Base-by-base conservation (phyloP, 1,140 invertebrate genomes). In the Eueides isabella region DNA sequence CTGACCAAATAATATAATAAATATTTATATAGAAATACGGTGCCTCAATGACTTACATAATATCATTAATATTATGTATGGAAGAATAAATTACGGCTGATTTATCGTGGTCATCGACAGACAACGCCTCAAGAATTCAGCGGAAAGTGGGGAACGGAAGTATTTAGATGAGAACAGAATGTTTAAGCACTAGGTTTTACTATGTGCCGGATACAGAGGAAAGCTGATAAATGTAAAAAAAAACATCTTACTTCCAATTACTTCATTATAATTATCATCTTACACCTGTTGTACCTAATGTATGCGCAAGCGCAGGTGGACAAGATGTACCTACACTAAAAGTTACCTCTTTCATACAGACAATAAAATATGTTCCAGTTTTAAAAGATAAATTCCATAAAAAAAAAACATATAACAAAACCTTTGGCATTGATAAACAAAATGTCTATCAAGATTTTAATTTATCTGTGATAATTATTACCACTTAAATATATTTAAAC, bases 1-100 rank as follows among this genome's bases (percentile, higher is more conserved):
- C 19, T 23, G 61, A 29, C 61, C 16, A 63, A 63, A 63, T 63
- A 63, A 31, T 23, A n/a, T 30, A 29, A 63, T 12, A 55, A 55
- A 55, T 55, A 55, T 1, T 0, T 38, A 14, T 55, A 26, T 26
- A 11, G 1, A 55, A 55, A 55, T 55, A 55, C 26, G 6, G 16
- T 26, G 19, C 2, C 19, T 3, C 9, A 23, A 55, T 55, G 48
- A 11, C 19, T 61, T 61, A 29, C n/a, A n/a, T 62, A 62, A 5
- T 2, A 61, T n/a, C n/a, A n/a, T n/a, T n/a, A n/a, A n/a, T n/a
- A n/a, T n/a, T 61, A 61, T 35, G 2, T 35, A 14, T 4, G 9
- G 30, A 31, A 12, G 33, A 14, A 12, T 35, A 14, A 11, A 14
- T 11, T 14, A 35, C 12, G 0, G 0, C 33, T 35, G 12, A 35